A percentile compares a stretch with the other conserved stretches of the same genome.
Conservation (phyloP, 2,797 vertebrate species). For the Enteromius paludinosus region DNA sequence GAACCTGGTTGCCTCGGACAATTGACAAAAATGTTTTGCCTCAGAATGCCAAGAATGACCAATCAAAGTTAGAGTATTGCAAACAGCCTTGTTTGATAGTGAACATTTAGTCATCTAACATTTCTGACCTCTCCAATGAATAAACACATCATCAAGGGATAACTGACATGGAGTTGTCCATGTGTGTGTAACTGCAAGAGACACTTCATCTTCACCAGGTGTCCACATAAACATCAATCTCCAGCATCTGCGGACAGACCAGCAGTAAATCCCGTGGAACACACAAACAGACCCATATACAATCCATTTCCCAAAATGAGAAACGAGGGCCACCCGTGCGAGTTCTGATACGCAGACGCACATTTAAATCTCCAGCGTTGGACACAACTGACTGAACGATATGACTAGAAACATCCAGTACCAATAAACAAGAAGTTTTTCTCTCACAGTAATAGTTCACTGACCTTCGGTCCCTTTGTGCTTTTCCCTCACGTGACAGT, state of each 20-base stretch:
- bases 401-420: background rate
- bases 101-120: background rate
- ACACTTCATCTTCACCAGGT: slow-evolving; percentile 30
- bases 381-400: slow-evolving; percentile 24
- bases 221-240: slow-evolving; percentile 40
- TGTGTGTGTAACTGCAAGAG: background rate
- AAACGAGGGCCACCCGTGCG: slow-evolving; percentile 73
- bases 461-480: background rate
- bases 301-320: slow-evolving; percentile 56
- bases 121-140: background rate
- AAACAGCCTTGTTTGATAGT: background rate
- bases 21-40: background rate
- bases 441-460: background rate
- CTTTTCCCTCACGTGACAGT: background rate
- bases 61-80: background rate
- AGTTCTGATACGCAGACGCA: slow-evolving; percentile 49
- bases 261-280: slow-evolving; percentile 37
- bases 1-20: background rate
- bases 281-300: slow-evolving; percentile 24
- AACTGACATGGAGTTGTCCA: background rate
- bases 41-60: background rate
- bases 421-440: background rate
- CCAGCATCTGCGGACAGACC: slow-evolving; percentile 29
- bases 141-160: slow-evolving; percentile 6
- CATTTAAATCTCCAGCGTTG: slow-evolving; percentile 25